phyloP scores from a whole-genome alignment of 2,113 vertebrate species.

The Ramphastos sulfuratus region DNA sequence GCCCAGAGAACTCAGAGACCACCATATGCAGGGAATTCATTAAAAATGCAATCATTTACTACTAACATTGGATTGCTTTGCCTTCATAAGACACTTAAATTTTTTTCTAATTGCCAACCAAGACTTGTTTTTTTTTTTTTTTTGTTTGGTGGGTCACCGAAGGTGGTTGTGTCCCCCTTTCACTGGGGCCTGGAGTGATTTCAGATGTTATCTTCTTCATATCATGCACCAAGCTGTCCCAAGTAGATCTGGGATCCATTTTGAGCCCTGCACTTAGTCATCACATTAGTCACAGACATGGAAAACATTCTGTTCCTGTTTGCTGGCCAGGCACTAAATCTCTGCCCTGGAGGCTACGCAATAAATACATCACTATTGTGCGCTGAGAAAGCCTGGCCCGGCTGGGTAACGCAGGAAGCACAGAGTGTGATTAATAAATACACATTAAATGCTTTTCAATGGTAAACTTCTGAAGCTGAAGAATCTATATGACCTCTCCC shows the following conservation, averaged over 20 bases:
- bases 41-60: neutral
- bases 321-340: slow-evolving; percentile 52
- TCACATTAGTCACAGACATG: slow-evolving; percentile 28
- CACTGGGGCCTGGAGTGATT: neutral
- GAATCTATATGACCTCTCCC: neutral
- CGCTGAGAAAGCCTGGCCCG: neutral
- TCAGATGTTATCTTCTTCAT: neutral
- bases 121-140: neutral
- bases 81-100: neutral
- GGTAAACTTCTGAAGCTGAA: neutral
- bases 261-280: slow-evolving; percentile 44
- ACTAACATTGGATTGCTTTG: neutral
- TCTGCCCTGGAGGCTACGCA: slow-evolving; percentile 31
- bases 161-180: neutral
- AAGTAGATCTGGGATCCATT: slow-evolving; percentile 39
- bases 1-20: neutral
- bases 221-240: neutral
- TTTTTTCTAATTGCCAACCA: neutral
- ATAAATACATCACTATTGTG: slow-evolving; percentile 18
- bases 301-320: slow-evolving; percentile 72
- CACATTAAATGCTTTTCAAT: neutral
- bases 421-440: neutral
- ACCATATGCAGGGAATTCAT: neutral
- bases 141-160: neutral
- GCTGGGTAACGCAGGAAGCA: slow-evolving; percentile 38